Evolutionary conservation across 2,113 vertebrate species (phyloP).

Genomic region (Larimichthys crocea): DNA sequence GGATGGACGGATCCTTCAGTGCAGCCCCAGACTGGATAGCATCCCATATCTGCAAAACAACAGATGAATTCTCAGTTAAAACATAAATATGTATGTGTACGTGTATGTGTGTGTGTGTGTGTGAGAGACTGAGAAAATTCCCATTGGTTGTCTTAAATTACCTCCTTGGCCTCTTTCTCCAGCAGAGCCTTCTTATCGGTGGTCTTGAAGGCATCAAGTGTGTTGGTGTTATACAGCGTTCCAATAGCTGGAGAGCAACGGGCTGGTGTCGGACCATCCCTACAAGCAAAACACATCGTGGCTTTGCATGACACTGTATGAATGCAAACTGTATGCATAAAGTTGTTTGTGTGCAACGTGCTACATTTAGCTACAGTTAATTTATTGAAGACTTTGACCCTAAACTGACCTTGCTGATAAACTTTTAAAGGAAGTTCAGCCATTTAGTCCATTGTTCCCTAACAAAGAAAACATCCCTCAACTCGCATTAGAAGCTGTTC

Average conservation of each 20-base stretch:
- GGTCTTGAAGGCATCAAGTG: slow-evolving; percentile 94
- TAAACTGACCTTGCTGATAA: slow-evolving; percentile 3
- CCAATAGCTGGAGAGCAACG: slow-evolving; percentile 91
- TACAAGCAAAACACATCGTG: slow-evolving; percentile 58
- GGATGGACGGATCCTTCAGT: slow-evolving; percentile 88
- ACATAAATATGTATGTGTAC: neutral
- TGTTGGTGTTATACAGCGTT: slow-evolving; percentile 94
- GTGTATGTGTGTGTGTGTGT: neutral
- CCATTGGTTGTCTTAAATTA: slow-evolving; percentile 57
- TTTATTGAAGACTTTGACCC: neutral
- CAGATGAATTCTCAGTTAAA: neutral
- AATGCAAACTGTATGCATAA: neutral
- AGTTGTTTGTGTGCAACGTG: neutral
- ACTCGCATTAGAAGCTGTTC: neutral
- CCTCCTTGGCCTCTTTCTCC: slow-evolving; percentile 92
- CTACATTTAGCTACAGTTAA: neutral
- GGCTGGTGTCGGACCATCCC: slow-evolving; percentile 89
- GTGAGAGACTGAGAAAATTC: neutral
- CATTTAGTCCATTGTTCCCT: neutral
- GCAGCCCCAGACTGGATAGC: slow-evolving; percentile 90
- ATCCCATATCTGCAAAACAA: slow-evolving; percentile 91
- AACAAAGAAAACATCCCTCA: neutral
- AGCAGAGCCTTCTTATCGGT: slow-evolving; percentile 94
- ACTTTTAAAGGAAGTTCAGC: neutral
- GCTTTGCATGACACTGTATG: neutral